Percentiles rank a stretch among this genome's conserved stretches.
phyloP scores from a whole-genome alignment of 1,140 invertebrate species.

The Liolophura sinensis region DNA sequence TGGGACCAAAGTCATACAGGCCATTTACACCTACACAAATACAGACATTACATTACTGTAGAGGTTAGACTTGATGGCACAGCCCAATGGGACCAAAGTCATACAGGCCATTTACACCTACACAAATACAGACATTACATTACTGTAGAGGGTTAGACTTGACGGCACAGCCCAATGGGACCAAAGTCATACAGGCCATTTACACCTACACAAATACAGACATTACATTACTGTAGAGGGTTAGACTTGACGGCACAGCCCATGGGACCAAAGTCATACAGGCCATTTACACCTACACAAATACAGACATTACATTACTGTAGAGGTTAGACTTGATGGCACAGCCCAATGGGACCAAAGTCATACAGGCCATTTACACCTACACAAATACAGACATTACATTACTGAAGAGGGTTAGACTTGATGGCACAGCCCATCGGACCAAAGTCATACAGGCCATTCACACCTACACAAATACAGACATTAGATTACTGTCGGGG shows the following conservation, averaged over 20 bases:
- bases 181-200: no score
- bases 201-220: no score
- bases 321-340: conserved; percentile 95
- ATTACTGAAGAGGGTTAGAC: no score
- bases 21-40: conserved; percentile 66
- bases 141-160: no score
- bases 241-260: conserved; percentile 98
- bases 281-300: conserved; percentile 68
- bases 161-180: no score
- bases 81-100: no score
- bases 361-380: conserved; percentile 85
- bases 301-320: conserved; percentile 50
- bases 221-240: conserved; percentile 68
- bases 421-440: no score
- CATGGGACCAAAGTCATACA: conserved; percentile 99
- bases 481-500: conserved; percentile 77
- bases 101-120: no score
- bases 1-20: conserved; percentile 98
- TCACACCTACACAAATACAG: conserved; percentile 47
- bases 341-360: conserved; percentile 99
- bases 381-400: conserved; percentile 28
- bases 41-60: no score
- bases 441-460: no score
- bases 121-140: no score
- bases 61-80: no score